Conservation (phyloP, 2,113 vertebrate genomes). For the Oenanthe oenanthe region DNA sequence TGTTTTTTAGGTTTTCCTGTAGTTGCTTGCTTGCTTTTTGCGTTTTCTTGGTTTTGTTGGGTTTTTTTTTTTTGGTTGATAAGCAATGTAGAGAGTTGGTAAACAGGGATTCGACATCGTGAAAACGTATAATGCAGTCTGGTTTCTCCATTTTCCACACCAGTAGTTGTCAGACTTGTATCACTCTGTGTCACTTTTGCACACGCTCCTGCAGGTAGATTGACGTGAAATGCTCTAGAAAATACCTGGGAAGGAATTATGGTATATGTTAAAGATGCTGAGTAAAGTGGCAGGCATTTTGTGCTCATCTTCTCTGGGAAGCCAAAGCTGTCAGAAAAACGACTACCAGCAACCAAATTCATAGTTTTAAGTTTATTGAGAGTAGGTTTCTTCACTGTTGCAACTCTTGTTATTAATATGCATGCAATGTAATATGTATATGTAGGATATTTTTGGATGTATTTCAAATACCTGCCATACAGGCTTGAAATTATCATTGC, state of each 20-base stretch:
- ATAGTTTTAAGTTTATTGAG: background rate
- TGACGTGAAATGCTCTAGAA: conserved; percentile 75
- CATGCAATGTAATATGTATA: background rate
- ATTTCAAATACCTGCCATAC: background rate
- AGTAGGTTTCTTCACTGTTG: background rate
- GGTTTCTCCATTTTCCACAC: conserved; percentile 58
- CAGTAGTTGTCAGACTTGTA: conserved; percentile 68
- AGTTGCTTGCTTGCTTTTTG: background rate
- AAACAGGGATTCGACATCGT: background rate
- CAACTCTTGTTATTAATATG: background rate
- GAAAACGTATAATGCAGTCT: conserved; percentile 18
- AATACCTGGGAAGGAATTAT: conserved; percentile 73
- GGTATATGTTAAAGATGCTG: conserved; percentile 67
- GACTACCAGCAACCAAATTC: background rate
- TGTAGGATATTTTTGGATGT: background rate
- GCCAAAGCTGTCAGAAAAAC: background rate
- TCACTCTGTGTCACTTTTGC: conserved; percentile 78
- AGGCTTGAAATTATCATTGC: background rate
- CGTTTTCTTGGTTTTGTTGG: background rate
- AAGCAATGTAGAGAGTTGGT: background rate
- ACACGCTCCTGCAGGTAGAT: conserved; percentile 78
- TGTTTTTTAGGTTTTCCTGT: conserved; percentile 21
- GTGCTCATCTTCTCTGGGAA: conserved; percentile 14
- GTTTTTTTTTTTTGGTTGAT: background rate
- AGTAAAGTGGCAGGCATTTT: conserved; percentile 73